Evolutionary conservation across 2,797 vertebrate genomes (phyloP), one percentile per base, ranked within the genome.

Genomic region (Anisognathus igniventris): DNA sequence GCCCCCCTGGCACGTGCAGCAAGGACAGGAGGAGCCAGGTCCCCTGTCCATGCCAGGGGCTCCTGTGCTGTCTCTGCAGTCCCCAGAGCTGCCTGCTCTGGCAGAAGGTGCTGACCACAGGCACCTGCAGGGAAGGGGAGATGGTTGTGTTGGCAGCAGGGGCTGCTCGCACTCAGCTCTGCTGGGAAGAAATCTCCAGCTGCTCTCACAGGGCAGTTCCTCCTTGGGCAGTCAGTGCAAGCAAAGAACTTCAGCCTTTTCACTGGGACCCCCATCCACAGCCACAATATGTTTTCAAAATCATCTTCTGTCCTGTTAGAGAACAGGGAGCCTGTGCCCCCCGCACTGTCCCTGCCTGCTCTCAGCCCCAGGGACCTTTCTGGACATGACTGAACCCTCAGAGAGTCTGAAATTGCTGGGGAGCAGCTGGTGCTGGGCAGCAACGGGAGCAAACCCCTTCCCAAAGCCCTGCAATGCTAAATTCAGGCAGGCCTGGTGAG

Each of bases 151-250:
- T 74, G 42, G 42, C 56, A 39, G n/a, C 3, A 61, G 74, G 23
- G 39, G 61, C 92, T 88, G 66, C 61, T 74, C 39, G 13, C 0
- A 0, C 51, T 56, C 33, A 20, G 56, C 61, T 56, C 47, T 86
- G 28, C 19, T 40, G 64, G 66, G 61, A 37, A 10, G 77, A 79
- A 91, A n/a, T 76, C 67, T 53, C 44, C 57, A 74, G 42, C 42
- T 73, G 64, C 44, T 40, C 40, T 60, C 2, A 0, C 1, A 3
- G 50, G 44, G 15, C 3, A 0, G 14, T 28, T 75, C 22, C 21
- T 48, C 40, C 58, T 68, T 0, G 0, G 37, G 27, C 4, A 2
- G 23, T 53, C 72, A 71, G 67, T 78, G 57, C 47, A 68, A 70
- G 33, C 57, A 74, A 67, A 62, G 62, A 30, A 23, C 31, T 47